Base-by-base conservation (phyloP, 2,113 vertebrate species). In the Salminus brasiliensis region DNA sequence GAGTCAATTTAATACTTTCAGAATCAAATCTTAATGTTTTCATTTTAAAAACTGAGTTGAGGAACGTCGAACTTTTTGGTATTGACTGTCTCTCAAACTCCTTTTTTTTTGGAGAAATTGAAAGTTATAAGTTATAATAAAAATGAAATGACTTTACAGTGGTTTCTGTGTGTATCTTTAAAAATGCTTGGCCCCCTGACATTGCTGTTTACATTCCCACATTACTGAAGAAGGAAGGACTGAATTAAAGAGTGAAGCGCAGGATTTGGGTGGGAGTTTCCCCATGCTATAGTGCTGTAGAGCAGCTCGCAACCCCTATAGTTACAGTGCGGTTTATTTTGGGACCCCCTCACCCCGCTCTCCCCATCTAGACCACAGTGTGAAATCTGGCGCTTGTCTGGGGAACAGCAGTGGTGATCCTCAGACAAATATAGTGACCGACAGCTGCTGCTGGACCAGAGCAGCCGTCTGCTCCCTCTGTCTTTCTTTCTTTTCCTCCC, bases 51-150 rank as follows among this genome's bases (percentile, higher is more conserved):
- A 16, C 68, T 57, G 55, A 79, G 55, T 43, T 71, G 60, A 81
- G 49, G 74, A 81, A 89, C 93, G 53, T 85, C 72, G 91, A 89
- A 90, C 89, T 89, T 87, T 89, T 90, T 87, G 88, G 93, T 89
- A 90, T 91, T 89, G 88, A 88, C 89, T 92, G 89, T 87, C 85
- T 87, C 52, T 92, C 87, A 81, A 90, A 91, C 89, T 89, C 91
- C 91, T 39, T 93, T 92, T 94, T 94, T 94, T 92, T 91, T 89
- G 89, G 91, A 91, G 91, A 91, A 78, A 93, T 92, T 93, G 92
- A 91, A 88, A 90, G 66, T 75, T 52, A 25, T 25, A 94, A 93
- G 92, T 93, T 94, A 73, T 3, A 80, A 81, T 87, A 95, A 95
- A 92, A 91, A 87, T 90, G 93, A 89, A 92, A 82, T 88, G 85